Percentiles rank a stretch among this genome's conserved stretches.
Conservation (phyloP, 2,113 vertebrate species). For the Engraulis encrasicolus region DNA sequence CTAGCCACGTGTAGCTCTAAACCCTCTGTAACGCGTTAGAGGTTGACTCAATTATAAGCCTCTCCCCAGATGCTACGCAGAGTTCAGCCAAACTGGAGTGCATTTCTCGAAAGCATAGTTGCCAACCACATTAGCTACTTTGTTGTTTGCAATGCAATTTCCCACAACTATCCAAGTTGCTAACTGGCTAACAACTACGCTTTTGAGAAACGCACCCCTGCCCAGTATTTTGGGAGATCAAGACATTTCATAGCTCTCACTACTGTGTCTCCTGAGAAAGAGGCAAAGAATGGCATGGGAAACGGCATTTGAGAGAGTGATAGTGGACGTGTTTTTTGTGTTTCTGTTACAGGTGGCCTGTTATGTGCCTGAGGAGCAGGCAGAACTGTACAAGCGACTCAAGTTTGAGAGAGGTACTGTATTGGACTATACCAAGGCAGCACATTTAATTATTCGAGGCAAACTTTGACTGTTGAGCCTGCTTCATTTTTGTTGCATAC, state of each 20-base stretch:
- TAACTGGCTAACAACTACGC: no score
- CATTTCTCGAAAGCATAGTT: no score
- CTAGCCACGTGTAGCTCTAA: not conserved
- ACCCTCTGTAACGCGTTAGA: not conserved
- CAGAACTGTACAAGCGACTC: conserved; percentile 86
- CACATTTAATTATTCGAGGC: no score
- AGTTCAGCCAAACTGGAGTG: not conserved
- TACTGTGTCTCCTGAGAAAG: not conserved
- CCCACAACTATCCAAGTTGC: no score
- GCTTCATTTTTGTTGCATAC: no score
- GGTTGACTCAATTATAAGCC: not conserved
- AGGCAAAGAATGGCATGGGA: not conserved
- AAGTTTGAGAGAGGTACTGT: conserved; percentile 89
- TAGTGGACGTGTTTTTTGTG: not conserved
- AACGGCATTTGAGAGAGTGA: not conserved
- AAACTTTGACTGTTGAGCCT: no score
- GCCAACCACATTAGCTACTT: no score
- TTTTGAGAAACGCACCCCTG: no score
- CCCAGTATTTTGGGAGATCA: not conserved
- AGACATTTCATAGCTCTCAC: not conserved
- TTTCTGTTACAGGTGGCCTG: conserved; percentile 82
- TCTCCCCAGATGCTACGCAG: not conserved
- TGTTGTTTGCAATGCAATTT: no score
- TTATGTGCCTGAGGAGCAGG: conserved; percentile 83
- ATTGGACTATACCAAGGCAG: no score